Percentiles rank a stretch among this genome's conserved stretches.
Conservation (phyloP, 2,113 vertebrate genomes). For the Camelus bactrianus region DNA sequence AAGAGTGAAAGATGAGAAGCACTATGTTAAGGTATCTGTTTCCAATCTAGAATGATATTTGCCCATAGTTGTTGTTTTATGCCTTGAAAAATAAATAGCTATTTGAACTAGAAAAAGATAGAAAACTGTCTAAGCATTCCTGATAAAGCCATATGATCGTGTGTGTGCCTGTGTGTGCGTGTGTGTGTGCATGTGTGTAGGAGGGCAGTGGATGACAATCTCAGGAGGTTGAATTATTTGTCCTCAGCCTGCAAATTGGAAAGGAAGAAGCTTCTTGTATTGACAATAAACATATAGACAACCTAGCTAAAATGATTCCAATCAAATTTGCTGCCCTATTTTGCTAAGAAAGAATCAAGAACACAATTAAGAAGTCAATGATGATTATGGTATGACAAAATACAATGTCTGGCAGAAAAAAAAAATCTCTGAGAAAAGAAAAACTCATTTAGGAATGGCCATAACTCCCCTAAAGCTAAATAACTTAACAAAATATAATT, state of each 20-base stretch:
- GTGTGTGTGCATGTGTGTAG: background rate
- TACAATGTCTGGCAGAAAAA: background rate
- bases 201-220: background rate
- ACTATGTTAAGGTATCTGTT: conserved; percentile 14
- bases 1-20: conserved; percentile 47
- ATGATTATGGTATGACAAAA: conserved; percentile 42
- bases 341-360: conserved; percentile 60
- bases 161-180: fast-evolving
- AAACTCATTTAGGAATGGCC: background rate
- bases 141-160: background rate
- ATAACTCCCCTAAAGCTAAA: conserved; percentile 18
- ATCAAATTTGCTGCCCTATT: conserved; percentile 20
- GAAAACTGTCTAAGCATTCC: background rate
- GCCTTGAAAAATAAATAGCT: conserved; percentile 7
- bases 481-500: conserved; percentile 25
- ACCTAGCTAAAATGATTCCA: conserved; percentile 42
- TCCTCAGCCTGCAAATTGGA: background rate
- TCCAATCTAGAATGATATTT: conserved; percentile 66
- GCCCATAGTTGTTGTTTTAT: background rate
- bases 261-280: background rate
- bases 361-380: conserved; percentile 52
- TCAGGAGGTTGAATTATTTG: background rate
- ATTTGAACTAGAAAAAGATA: background rate
- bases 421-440: background rate
- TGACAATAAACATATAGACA: conserved; percentile 49